Base-by-base conservation (phyloP, 30 jellyfish, hydroid and myxozoan genomes). In the Aurelia sp. region DNA sequence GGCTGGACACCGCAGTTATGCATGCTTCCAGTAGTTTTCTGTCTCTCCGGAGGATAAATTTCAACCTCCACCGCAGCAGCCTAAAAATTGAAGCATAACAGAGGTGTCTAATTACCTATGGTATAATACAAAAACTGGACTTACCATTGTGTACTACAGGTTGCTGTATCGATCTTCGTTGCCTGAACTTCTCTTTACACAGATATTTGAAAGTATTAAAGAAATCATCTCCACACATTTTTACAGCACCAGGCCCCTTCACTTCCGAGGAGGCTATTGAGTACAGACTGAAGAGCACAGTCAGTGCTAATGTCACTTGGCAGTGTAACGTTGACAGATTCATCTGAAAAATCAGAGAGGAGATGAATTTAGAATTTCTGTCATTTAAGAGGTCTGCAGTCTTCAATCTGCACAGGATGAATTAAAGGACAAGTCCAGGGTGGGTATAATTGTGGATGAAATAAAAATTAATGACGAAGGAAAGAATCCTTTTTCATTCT, bases 221-320 rank as follows among this genome's bases (percentile, higher is more conserved):
- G 67, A 82, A 82, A 13, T 82, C 85, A 6, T 67, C 31, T 8
- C 85, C 91, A 35, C 91, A 82, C 19, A 82, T 50, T 48, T 67
- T 82, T 13, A 82, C 64, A 18, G 91, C 84, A 18, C 77, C 68
- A 13, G 75, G 75, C 3, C 84, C 91, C 63, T 82, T 82, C 0
- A 17, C 17, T 30, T 82, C 84, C 15, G 85, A 47, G 57, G 69
- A 20, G 9, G 71, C 63, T 11, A 58, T 38, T 16, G 53, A 24
- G 67, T 58, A 52, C 30, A 73, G 71, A 17, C 91, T 47, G 65
- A 82, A 52, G 73, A 69, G 64, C 3, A 65, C 63, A 18, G 85
- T 59, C 55, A 82, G 59, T 11, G 80, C 16, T 7, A 69, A 33
- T 63, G 76, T 82, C 67, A 71, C 24, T 6, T 55, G 52, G 59